Conservation (phyloP, 2,888 invertebrate genomes). For the Bombyx huttoni region DNA sequence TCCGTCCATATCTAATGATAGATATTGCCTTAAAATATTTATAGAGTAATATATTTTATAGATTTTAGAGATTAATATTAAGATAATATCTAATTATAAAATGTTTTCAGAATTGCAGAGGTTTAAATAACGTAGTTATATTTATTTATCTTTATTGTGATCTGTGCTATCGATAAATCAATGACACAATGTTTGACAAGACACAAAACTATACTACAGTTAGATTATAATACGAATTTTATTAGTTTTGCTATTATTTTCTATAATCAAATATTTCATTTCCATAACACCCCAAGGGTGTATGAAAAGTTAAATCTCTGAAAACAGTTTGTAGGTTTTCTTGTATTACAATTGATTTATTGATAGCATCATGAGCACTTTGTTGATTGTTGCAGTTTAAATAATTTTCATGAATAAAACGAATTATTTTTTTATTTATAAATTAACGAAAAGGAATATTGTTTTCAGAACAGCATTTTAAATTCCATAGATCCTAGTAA, state of each 20-base stretch:
- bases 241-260: too few relatives aligned
- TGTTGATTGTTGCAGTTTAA: conserved; percentile 46
- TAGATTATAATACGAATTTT: too few relatives aligned
- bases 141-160: conserved; percentile 22
- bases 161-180: neutral
- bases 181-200: neutral
- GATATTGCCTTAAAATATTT: conserved; percentile 73
- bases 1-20: conserved; percentile 71
- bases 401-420: conserved; percentile 35
- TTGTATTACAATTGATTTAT: conserved; percentile 17
- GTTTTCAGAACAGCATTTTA: conserved; percentile 19
- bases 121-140: conserved; percentile 48
- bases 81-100: conserved; percentile 53
- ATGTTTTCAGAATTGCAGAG: conserved; percentile 54
- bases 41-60: conserved; percentile 73
- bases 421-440: conserved; percentile 13
- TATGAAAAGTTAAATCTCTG: too few relatives aligned
- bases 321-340: neutral
- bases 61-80: conserved; percentile 48
- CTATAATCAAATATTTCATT: too few relatives aligned
- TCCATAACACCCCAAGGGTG: too few relatives aligned
- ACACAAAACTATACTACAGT: too few relatives aligned
- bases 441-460: conserved; percentile 17
- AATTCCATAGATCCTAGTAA: neutral
- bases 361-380: conserved; percentile 21